phyloP scores from a whole-genome alignment of 2,797 vertebrate species.

The Trichosurus vulpecula region DNA sequence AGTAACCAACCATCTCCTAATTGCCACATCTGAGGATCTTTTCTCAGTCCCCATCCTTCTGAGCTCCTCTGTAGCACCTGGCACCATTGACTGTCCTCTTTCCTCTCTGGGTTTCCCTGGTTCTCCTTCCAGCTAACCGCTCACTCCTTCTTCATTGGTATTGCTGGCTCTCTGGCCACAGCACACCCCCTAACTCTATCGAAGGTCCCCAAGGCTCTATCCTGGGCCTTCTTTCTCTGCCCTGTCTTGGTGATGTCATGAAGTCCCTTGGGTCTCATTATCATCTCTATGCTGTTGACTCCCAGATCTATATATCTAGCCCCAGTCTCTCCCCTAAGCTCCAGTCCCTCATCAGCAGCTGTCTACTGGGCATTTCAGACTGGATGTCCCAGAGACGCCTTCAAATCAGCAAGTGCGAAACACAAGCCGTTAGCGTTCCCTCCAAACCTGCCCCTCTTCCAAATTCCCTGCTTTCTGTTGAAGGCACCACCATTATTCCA shows the following conservation, averaged over 20 bases:
- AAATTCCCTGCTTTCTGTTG: neutral
- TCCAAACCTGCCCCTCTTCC: neutral
- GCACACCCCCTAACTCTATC: neutral
- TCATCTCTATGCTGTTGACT: neutral
- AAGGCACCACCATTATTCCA: neutral
- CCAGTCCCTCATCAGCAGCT: neutral
- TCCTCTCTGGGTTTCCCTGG: neutral
- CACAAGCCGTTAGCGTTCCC: neutral
- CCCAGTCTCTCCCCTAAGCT: neutral
- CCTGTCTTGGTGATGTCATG: neutral
- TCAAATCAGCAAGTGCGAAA: neutral
- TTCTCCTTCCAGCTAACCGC: neutral
- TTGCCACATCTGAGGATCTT: neutral
- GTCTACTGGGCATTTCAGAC: neutral
- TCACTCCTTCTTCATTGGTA: neutral
- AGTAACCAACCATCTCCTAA: neutral
- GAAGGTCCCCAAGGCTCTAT: neutral
- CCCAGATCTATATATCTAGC: neutral
- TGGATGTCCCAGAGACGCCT: neutral
- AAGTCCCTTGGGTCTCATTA: neutral
- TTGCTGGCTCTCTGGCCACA: neutral
- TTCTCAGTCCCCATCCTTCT: neutral
- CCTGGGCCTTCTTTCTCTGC: neutral
- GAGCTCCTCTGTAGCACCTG: neutral
- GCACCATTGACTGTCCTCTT: neutral